Conservation (phyloP, 2,113 vertebrate species). For the Axis porcinus region DNA sequence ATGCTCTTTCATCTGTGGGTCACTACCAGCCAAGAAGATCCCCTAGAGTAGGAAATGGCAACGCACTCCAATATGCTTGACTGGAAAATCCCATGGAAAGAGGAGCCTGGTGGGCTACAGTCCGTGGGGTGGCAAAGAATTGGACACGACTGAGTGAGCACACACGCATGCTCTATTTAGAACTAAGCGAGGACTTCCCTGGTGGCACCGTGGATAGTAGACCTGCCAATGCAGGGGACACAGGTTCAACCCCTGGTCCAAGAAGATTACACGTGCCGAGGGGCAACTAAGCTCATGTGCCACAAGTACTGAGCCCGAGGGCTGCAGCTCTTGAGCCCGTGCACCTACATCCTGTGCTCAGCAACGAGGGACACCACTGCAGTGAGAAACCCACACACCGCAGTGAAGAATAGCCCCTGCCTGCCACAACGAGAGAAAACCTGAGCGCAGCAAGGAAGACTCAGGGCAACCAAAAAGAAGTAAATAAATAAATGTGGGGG, state of each 20-base stretch:
- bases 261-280: neutral
- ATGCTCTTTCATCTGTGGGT: neutral
- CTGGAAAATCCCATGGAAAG: neutral
- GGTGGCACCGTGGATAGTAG: neutral
- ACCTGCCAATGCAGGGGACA: neutral
- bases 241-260: neutral
- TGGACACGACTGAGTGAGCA: fast-evolving
- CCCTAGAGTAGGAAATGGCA: neutral
- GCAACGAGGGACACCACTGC: neutral
- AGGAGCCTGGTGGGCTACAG: neutral
- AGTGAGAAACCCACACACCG: neutral
- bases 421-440: neutral
- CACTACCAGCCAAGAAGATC: neutral
- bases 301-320: neutral
- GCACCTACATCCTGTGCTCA: neutral
- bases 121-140: neutral
- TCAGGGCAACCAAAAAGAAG: neutral
- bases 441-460: neutral
- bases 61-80: neutral
- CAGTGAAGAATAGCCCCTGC: neutral
- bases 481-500: neutral
- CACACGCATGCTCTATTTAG: neutral
- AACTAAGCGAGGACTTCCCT: neutral
- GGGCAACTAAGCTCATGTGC: neutral
- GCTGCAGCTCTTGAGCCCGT: neutral